Percentiles rank a stretch among this genome's conserved stretches.
Evolutionary conservation across 2,888 invertebrate species (phyloP).

Genomic region (Laspeyria flexula): DNA sequence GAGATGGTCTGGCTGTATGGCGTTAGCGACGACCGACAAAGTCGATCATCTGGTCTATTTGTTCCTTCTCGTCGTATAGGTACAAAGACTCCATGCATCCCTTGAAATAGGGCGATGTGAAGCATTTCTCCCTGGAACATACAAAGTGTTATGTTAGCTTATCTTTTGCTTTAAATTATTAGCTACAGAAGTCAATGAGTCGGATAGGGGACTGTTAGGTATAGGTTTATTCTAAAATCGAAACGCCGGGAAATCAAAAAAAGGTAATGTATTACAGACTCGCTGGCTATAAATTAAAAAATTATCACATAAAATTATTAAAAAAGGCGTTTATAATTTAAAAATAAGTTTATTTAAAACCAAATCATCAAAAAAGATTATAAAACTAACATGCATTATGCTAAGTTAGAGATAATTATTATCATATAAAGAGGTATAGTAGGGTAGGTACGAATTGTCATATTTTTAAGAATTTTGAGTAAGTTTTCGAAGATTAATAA

Average conservation of each 20-base stretch:
- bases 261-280: too few species aligned
- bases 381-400: conserved; percentile 6
- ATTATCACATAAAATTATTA: neutral
- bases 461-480: too few species aligned
- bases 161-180: neutral
- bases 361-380: neutral
- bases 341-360: too few species aligned
- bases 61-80: conserved; percentile 91
- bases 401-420: too few species aligned
- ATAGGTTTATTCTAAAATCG: too few species aligned
- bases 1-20: conserved; percentile 57
- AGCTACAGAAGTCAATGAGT: too few species aligned
- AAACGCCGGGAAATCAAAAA: too few species aligned
- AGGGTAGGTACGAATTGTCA: neutral
- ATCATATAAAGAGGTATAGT: neutral
- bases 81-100: conserved; percentile 93
- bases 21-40: conserved; percentile 89
- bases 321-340: neutral
- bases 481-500: too few species aligned
- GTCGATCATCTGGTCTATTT: conserved; percentile 92
- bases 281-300: too few species aligned
- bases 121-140: conserved; percentile 90
- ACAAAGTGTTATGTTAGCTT: conserved; percentile 21
- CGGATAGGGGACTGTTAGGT: too few species aligned
- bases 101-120: conserved; percentile 92